These are phyloP conservation scores for Caenorhabditis virilis DNA, from an alignment of 2,888 invertebrate species.

Conservation along the genomic window DNA sequence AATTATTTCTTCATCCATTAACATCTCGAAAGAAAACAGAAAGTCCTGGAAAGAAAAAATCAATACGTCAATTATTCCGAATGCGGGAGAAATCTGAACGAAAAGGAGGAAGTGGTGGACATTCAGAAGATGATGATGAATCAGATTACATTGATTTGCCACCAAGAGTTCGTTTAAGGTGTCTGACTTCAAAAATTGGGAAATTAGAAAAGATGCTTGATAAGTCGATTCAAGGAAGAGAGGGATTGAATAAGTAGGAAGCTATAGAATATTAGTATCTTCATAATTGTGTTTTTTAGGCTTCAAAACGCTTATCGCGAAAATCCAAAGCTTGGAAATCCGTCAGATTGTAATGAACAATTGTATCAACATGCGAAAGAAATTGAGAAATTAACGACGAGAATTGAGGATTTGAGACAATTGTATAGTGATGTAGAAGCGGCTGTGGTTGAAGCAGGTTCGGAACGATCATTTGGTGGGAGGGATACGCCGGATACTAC, in stretches of 20 bases:
- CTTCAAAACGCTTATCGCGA: slow-evolving; percentile 79
- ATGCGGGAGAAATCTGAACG: neutral
- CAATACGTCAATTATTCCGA: slow-evolving; percentile 16
- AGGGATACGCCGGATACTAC: slow-evolving; percentile 32
- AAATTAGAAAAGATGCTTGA: slow-evolving; percentile 24
- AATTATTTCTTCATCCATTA: neutral
- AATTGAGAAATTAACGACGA: slow-evolving; percentile 78
- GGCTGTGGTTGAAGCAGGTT: slow-evolving; percentile 11
- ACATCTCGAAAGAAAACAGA: neutral
- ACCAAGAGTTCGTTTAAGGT: slow-evolving; percentile 20
- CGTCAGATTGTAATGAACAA: slow-evolving; percentile 93
- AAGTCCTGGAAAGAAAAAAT: slow-evolving; percentile 15
- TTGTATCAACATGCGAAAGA: slow-evolving; percentile 90
- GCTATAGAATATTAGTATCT: neutral
- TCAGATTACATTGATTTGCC: slow-evolving; percentile 13
- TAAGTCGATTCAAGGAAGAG: slow-evolving; percentile 22
- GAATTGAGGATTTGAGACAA: slow-evolving; percentile 30
- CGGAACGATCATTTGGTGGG: slow-evolving; percentile 25
- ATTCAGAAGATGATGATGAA: slow-evolving; percentile 8
- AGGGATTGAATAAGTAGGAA: slow-evolving; percentile 23
- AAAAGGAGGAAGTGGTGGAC: too few relatives aligned
- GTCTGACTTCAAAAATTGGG: slow-evolving; percentile 16
- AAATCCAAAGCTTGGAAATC: slow-evolving; percentile 90
- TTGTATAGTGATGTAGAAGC: slow-evolving; percentile 33
- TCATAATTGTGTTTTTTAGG: neutral